Evolutionary conservation across 2,888 invertebrate species (phyloP).

Genomic region (Hyles lineata): DNA sequence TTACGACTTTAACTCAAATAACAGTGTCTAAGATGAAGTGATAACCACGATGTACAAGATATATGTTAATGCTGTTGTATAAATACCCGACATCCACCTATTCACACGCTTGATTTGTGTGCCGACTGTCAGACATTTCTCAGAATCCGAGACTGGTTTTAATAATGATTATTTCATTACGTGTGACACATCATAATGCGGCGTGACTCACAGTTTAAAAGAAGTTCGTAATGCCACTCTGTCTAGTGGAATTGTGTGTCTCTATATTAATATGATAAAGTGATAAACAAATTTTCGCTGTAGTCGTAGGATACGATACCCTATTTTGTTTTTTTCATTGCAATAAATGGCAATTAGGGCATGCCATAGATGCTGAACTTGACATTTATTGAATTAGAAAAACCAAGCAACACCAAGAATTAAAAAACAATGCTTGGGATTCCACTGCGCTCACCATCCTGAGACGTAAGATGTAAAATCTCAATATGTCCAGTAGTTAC

Average conservation of each 20-base stretch:
- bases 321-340: no score
- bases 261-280: not conserved
- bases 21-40: not conserved
- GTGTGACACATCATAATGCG: conserved; percentile 45
- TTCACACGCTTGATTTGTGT: conserved; percentile 24
- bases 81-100: conserved; percentile 3
- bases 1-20: not conserved
- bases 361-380: no score
- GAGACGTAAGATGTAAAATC: no score
- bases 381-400: no score
- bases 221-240: conserved; percentile 38
- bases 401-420: no score
- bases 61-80: not conserved
- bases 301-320: no score
- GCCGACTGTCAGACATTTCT: conserved; percentile 41
- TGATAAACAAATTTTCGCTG: not conserved
- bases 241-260: conserved; percentile 18
- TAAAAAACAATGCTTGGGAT: no score
- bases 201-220: conserved; percentile 53
- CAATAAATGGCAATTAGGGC: no score
- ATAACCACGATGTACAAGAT: not conserved
- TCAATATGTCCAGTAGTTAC: no score
- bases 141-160: conserved; percentile 51
- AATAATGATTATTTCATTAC: conserved; percentile 53
- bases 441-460: no score